Base-by-base conservation (phyloP, 2,113 vertebrate genomes). In the Serilophus lunatus region DNA sequence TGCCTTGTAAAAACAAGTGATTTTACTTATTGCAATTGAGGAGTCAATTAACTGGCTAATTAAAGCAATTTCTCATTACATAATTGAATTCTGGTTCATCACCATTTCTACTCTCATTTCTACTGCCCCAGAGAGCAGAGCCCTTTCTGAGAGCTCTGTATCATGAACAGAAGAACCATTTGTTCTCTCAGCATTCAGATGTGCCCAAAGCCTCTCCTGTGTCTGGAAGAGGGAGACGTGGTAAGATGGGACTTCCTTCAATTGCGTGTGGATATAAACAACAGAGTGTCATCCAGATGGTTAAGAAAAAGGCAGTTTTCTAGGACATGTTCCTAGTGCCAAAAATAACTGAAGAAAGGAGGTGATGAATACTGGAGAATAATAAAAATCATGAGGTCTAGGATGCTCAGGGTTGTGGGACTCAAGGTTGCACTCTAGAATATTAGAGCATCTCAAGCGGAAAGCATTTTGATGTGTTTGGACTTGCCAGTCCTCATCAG, bases 1-100 rank as follows among this genome's bases (percentile, higher is more conserved):
- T 87, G 90, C 69, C 82, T 86, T 94, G 84, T 96, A 90, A 93
- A 96, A 96, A 68, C 10, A 35, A 93, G 85, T 65, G 28, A 82
- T 94, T 96, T 95, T 94, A 92, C 89, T 94, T 97, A 95, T 93
- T 96, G 92, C 82, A 79, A 68, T 88, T 4, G 56, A 93, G 87
- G 64, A 97, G 83, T 94, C 96, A 96, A 96, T 97, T 97, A 96
- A 86, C 94, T 96, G 85, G 63, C 94, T 96, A 96, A 97, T 97
- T 96, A 96, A 96, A 95, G 93, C 85, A 93, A 87, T 96, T 94
- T 88, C 94, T 96, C 78, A 95, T 96, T 96, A 94, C 87, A 92
- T 97, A 97, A 97, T 93, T 97, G 93, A 95, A 96, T 96, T 96
- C 88, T 96, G 54, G 51, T 95, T 97, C 86, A 94, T 95, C 90